A percentile compares a stretch with the other conserved stretches of the same genome.
Conservation (phyloP, 2,797 vertebrate species). For the Phalloptychus januarius region DNA sequence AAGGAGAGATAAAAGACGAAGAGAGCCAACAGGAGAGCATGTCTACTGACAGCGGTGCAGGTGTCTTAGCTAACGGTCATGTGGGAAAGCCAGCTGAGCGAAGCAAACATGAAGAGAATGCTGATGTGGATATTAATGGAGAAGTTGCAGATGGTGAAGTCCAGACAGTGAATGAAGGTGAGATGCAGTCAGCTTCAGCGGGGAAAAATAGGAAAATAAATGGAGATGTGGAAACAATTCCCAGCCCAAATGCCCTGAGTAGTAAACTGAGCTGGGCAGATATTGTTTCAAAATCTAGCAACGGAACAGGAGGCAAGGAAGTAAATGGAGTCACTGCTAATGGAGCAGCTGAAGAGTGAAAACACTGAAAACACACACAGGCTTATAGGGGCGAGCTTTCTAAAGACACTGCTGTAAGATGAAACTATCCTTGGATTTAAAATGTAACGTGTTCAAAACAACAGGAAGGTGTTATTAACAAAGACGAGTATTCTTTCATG, state of each 20-base stretch:
- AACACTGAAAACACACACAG: conserved; percentile 34
- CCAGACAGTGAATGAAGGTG: conserved; percentile 30
- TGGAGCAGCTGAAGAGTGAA: conserved; percentile 53
- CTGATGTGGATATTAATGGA: conserved; percentile 20
- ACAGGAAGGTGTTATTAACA: conserved; percentile 30
- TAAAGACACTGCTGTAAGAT: conserved; percentile 55
- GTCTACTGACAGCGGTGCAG: conserved; percentile 15
- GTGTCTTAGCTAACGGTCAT: conserved; percentile 44
- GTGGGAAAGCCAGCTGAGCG: conserved; percentile 26
- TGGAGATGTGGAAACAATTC: conserved; percentile 8
- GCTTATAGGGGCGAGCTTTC: conserved; percentile 22
- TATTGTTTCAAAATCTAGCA: conserved; percentile 57
- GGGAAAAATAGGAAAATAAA: conserved; percentile 43
- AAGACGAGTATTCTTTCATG: conserved; percentile 33
- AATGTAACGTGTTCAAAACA: conserved; percentile 24
- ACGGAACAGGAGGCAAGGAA: conserved; percentile 27
- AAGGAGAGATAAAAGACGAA: conserved; percentile 37
- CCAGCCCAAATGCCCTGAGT: conserved; percentile 41
- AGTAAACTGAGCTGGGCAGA: conserved; percentile 67
- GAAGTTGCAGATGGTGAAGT: conserved; percentile 29
- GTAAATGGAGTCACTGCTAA: conserved; percentile 53
- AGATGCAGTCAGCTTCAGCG: conserved; percentile 34
- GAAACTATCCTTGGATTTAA: conserved; percentile 31
- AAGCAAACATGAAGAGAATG: conserved; percentile 31
- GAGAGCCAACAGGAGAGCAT: conserved; percentile 32